Conservation (phyloP, 1,140 invertebrate genomes). For the Pseudomyrmex flavicornis region DNA sequence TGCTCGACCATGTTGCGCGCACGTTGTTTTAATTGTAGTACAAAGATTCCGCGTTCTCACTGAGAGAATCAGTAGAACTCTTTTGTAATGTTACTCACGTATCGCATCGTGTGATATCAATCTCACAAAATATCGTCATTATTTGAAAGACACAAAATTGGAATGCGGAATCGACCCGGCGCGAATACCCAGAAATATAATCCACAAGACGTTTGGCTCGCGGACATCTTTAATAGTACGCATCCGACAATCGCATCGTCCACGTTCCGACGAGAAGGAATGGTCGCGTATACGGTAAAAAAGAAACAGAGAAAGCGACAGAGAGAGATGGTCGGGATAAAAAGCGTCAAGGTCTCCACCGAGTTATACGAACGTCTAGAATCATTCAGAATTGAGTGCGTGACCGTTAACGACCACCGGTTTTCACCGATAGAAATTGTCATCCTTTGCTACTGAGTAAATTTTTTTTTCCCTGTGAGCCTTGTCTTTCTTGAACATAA, state of each 20-base stretch:
- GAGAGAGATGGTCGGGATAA: slow-evolving; percentile 57
- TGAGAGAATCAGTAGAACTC: neutral
- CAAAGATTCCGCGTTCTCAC: neutral
- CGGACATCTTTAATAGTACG: slow-evolving; percentile 64
- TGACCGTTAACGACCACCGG: slow-evolving; percentile 70
- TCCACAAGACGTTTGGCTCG: slow-evolving; percentile 57
- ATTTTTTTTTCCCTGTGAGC: slow-evolving; percentile 8
- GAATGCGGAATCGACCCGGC: slow-evolving; percentile 30
- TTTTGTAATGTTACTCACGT: neutral
- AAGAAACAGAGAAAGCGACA: slow-evolving; percentile 36
- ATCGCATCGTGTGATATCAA: neutral
- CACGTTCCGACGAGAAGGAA: slow-evolving; percentile 63
- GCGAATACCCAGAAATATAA: slow-evolving; percentile 62
- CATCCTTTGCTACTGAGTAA: slow-evolving; percentile 31
- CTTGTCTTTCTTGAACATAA: no score
- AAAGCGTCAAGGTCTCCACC: slow-evolving; percentile 69
- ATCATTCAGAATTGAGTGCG: slow-evolving; percentile 65
- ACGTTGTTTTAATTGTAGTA: no score
- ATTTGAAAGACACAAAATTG: slow-evolving; percentile 37
- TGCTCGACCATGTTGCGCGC: neutral
- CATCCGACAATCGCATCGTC: slow-evolving; percentile 64
- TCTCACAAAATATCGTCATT: slow-evolving; percentile 26
- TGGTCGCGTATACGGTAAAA: slow-evolving; percentile 42
- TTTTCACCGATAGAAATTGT: slow-evolving; percentile 52
- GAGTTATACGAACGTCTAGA: slow-evolving; percentile 65